Base-by-base conservation (phyloP, 2,888 invertebrate genomes). In the Drosophila paramelanica region DNA sequence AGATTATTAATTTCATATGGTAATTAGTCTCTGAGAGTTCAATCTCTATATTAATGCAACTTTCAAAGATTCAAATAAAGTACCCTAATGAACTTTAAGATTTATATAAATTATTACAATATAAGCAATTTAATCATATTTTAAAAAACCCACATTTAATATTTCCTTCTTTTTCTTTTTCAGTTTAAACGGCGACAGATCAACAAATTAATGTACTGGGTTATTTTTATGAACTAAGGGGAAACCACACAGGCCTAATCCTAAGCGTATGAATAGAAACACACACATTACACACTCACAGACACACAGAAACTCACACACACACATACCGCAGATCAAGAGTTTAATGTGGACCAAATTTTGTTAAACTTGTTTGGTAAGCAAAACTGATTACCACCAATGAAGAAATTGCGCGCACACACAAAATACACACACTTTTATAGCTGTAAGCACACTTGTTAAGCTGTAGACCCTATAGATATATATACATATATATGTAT, bases 131-230 rank as follows among this genome's bases (percentile, higher is more conserved):
- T 31, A 31, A 8, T 31, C 31, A 8, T 10, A 10, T 31, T 31
- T 31, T 10, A 10, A 31, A 10, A 10, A 10, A 10, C 27, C 31
- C 31, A 0, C 31, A 43, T 43, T 43, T 13, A 20, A 23, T 13
- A 23, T 14, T 17, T 43, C 20, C 17, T 11, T 10, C 10, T 20
- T 20, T 10, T 65, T 8, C n/a, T 5, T 6, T 82, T 75, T 11
- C 67, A 81, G 81, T 81, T 65, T 81, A 81, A 81, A 65, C 38
- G 58, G 61, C 73, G 31, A 20, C 38, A 38, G 38, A 59, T 76
- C 59, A 69, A 75, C 69, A 73, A 73, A 78, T 73, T 43, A 68
- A 69, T 67, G 62, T 69, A 61, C 73, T 70, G 66, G 57, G 51
- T 57, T 62, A 50, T 42, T 53, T 57, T 65, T 33, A 51, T 45